A percentile compares a stretch with the other conserved stretches of the same genome.
Evolutionary conservation across 2,797 vertebrate genomes (phyloP).

Genomic region (Sebastes miniatus): DNA sequence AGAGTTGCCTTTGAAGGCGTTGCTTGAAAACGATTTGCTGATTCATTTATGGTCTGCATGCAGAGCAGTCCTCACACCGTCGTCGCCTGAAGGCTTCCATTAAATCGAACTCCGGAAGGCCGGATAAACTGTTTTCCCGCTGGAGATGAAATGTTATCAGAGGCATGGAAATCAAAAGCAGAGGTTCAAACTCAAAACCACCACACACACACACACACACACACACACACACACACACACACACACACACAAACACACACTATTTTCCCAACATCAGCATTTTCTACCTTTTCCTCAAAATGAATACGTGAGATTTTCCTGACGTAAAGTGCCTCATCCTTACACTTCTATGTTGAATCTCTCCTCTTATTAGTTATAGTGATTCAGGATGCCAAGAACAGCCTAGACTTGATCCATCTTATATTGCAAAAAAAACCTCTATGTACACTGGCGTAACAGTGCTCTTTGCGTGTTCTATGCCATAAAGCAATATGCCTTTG

Average conservation of each 20-base stretch:
- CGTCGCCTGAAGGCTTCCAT: slow-evolving; percentile 44
- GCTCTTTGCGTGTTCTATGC: background rate
- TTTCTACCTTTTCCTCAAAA: background rate
- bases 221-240: background rate
- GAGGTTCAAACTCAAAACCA: slow-evolving; percentile 30
- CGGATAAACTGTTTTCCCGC: slow-evolving; percentile 52
- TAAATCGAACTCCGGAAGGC: slow-evolving; percentile 49
- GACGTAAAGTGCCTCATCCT: background rate
- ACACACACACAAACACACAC: background rate
- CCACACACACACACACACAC: too few species aligned
- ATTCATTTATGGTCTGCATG: slow-evolving; percentile 30
- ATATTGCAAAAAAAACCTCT: background rate
- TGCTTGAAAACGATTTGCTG: slow-evolving; percentile 13
- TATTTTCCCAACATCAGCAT: background rate
- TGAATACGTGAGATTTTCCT: background rate
- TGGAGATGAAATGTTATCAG: slow-evolving; percentile 63
- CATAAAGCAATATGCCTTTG: background rate
- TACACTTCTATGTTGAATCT: background rate
- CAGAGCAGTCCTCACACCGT: slow-evolving; percentile 5
- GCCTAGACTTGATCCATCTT: background rate
- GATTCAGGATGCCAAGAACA: background rate
- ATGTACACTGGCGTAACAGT: background rate
- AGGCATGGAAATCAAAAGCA: slow-evolving; percentile 63
- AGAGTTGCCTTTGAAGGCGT: background rate
- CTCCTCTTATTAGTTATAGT: background rate